Percentiles rank a stretch among this genome's conserved stretches.
phyloP scores from a whole-genome alignment of 1,140 invertebrate species.

The Drosophila pruinosa region DNA sequence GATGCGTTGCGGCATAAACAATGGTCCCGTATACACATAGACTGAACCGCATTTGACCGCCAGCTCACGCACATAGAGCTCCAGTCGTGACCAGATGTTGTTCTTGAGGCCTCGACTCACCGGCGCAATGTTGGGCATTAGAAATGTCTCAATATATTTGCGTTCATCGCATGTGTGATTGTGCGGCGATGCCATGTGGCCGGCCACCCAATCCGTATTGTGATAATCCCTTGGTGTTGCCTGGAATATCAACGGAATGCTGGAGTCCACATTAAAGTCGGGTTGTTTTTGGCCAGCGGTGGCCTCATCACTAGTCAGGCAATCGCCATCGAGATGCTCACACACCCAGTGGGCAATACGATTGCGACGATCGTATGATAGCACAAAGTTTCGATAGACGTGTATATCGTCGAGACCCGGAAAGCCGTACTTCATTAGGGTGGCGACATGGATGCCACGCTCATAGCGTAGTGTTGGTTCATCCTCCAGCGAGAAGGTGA shows the following conservation, averaged over 20 bases:
- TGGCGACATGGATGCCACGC: constrained; percentile 82
- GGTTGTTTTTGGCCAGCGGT: constrained; percentile 90
- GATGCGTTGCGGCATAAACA: constrained; percentile 94
- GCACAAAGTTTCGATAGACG: constrained; percentile 94
- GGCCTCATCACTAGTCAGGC: constrained; percentile 86
- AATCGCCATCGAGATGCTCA: constrained; percentile 91
- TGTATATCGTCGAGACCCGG: constrained; percentile 94
- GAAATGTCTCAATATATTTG: constrained; percentile 91
- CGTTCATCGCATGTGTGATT: constrained; percentile 89
- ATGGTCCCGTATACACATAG: constrained; percentile 97
- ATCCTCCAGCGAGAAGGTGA: constrained; percentile 25
- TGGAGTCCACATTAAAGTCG: constrained; percentile 94
- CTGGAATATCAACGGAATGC: constrained; percentile 95
- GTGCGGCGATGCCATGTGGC: constrained; percentile 93
- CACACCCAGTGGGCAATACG: constrained; percentile 97
- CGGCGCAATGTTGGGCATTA: constrained; percentile 97
- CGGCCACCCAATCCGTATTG: constrained; percentile 86
- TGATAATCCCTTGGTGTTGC: constrained; percentile 90
- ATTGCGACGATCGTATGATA: constrained; percentile 96
- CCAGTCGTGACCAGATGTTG: constrained; percentile 94
- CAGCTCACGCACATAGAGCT: constrained; percentile 92
- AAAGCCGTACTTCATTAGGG: constrained; percentile 97
- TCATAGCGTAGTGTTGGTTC: background rate
- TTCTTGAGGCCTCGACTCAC: constrained; percentile 97
- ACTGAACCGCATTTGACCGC: constrained; percentile 92